These are phyloP conservation scores for Siderastrea siderea DNA, from an alignment of 92 coral and sea anemone genomes.

Conservation along the genomic window DNA sequence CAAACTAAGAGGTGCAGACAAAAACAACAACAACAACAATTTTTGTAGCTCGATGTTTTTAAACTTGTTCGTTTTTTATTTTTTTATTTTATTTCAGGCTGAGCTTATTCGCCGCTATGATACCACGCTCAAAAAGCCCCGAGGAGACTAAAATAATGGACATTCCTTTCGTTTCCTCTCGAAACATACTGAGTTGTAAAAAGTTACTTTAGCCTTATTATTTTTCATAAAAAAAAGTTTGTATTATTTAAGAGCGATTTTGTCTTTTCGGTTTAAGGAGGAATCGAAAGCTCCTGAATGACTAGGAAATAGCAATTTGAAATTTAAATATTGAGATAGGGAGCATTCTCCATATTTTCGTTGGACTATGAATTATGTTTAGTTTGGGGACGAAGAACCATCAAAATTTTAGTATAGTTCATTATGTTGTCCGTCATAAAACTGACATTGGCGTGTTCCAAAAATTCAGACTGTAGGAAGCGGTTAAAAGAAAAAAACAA, in stretches of 20 bases:
- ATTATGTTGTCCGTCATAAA: too few species aligned
- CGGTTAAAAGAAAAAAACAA: too few species aligned
- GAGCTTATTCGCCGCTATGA: slow-evolving; percentile 98
- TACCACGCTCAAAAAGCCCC: slow-evolving; percentile 97
- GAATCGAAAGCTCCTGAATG: neutral
- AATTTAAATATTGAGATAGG: neutral
- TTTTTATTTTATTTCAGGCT: slow-evolving; percentile 70
- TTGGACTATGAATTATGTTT: neutral
- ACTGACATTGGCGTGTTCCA: too few species aligned
- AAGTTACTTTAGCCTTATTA: slow-evolving; percentile 12
- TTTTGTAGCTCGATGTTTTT: neutral
- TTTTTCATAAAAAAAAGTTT: slow-evolving; percentile 18
- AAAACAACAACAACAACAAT: too few species aligned
- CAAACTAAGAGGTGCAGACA: too few species aligned
- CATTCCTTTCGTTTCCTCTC: neutral
- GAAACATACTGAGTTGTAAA: slow-evolving; percentile 24
- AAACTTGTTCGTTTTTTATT: neutral
- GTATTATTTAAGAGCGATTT: slow-evolving; percentile 20
- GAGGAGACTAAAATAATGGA: slow-evolving; percentile 71
- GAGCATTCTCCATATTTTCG: neutral
- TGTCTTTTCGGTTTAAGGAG: slow-evolving; percentile 1
- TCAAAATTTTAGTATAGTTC: too few species aligned
- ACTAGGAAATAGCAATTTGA: neutral
- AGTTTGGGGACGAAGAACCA: neutral
- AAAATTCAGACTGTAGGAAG: too few species aligned